Percentiles rank a stretch among this genome's conserved stretches.
Evolutionary conservation across 1,140 invertebrate species (phyloP).

Genomic region (Polyergus mexicanus): DNA sequence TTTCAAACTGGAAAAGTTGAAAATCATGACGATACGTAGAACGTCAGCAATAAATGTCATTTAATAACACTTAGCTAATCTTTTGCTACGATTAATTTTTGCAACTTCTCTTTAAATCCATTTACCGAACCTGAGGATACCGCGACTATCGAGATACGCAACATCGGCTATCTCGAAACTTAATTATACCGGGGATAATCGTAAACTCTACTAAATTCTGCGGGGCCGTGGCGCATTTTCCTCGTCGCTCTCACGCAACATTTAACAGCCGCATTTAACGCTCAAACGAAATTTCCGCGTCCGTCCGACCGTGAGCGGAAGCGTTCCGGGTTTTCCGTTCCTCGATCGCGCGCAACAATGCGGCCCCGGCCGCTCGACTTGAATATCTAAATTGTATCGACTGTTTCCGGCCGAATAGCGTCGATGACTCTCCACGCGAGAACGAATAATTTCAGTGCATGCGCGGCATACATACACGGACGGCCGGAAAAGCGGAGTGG

Average conservation of each 20-base stretch:
- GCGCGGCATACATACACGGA: conserved; percentile 33
- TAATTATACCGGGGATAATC: conserved; percentile 33
- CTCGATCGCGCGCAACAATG: conserved; percentile 61
- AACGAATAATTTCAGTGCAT: conserved; percentile 60
- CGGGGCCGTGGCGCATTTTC: conserved; percentile 10
- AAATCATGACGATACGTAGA: background rate
- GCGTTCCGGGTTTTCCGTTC: conserved; percentile 63
- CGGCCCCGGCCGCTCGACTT: conserved; percentile 55
- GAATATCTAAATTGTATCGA: conserved; percentile 67
- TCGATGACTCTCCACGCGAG: conserved; percentile 58
- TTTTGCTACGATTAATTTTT: background rate
- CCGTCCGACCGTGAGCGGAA: conserved; percentile 54
- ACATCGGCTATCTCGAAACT: background rate
- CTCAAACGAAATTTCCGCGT: conserved; percentile 63
- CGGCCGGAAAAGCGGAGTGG: conserved; percentile 54
- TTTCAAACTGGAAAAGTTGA: background rate
- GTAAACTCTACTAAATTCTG: conserved; percentile 35
- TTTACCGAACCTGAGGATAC: background rate
- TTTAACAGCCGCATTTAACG: conserved; percentile 65
- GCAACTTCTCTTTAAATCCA: background rate
- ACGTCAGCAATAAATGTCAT: background rate
- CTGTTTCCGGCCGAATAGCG: conserved; percentile 57
- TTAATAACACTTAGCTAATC: background rate
- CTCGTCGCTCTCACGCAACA: conserved; percentile 42
- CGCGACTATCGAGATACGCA: too few species aligned